Percentiles rank a stretch among this genome's conserved stretches.
These are phyloP conservation scores for Microcebus murinus DNA, from an alignment of 2,113 vertebrate species.

Conservation along the genomic window DNA sequence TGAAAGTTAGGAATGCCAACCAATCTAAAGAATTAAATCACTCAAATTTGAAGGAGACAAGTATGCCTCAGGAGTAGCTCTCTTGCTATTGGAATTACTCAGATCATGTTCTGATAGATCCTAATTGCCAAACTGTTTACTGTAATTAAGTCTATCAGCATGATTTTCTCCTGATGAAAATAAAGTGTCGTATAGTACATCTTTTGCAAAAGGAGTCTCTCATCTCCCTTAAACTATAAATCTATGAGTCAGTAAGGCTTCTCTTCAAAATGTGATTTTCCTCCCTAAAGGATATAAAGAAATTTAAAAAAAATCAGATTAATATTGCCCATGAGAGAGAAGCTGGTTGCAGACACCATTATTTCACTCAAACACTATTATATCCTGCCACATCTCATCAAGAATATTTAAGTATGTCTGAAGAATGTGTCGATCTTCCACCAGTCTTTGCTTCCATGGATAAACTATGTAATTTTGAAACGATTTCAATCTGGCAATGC, in stretches of 20 bases:
- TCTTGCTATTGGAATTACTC: background rate
- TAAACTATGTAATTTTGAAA: background rate
- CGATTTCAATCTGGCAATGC: background rate
- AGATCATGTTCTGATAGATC: background rate
- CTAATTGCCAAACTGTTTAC: conserved; percentile 13
- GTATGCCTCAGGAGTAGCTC: background rate
- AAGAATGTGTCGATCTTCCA: background rate
- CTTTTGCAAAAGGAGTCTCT: background rate
- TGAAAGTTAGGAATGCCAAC: background rate
- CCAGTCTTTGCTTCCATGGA: background rate
- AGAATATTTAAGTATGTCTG: background rate
- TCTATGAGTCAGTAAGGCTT: background rate
- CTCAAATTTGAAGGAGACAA: conserved; percentile 18
- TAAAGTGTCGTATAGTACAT: background rate
- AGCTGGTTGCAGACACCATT: background rate
- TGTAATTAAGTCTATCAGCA: conserved; percentile 35
- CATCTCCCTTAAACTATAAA: conserved; percentile 13
- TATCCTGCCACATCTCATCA: background rate
- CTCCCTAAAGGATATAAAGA: background rate
- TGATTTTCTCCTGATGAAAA: conserved; percentile 45
- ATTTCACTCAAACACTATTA: background rate
- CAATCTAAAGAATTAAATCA: conserved; percentile 21
- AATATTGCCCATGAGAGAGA: background rate
- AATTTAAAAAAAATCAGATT: background rate
- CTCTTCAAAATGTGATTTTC: background rate